Conservation (phyloP, 2,113 vertebrate species). For the Protobothrops mucrosquamatus region DNA sequence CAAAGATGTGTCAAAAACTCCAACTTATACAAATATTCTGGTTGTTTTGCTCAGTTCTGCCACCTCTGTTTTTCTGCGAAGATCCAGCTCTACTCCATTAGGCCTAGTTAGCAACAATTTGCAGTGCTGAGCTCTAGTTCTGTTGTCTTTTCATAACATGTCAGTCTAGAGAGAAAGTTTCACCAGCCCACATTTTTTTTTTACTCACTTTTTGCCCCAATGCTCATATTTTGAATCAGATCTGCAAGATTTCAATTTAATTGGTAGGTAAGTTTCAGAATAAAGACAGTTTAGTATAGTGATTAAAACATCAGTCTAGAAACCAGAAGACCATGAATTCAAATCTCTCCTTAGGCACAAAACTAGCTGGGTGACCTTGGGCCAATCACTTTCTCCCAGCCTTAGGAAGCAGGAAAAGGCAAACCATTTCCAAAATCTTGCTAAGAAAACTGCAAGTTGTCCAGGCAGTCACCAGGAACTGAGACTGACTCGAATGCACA, state of each 20-base stretch:
- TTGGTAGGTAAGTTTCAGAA: background rate
- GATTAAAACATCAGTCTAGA: background rate
- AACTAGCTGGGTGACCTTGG: background rate
- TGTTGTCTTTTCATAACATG: background rate
- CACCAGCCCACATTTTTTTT: conserved; percentile 6
- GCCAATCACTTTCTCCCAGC: background rate
- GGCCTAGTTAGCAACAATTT: background rate
- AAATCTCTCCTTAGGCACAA: background rate
- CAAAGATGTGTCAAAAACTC: background rate
- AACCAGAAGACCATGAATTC: background rate
- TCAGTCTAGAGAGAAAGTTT: background rate
- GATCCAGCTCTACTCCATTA: background rate
- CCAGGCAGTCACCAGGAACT: background rate
- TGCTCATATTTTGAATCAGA: background rate
- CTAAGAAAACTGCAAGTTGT: background rate
- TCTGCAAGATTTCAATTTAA: background rate
- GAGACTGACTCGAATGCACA: background rate
- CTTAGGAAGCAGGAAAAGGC: background rate
- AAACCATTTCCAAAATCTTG: background rate
- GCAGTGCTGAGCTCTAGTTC: background rate
- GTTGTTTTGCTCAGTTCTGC: background rate
- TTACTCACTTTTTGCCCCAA: conserved; percentile 6
- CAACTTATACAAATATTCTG: background rate
- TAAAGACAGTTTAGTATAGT: background rate
- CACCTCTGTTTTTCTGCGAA: background rate